Conservation (phyloP, 2,888 invertebrate genomes). For the Melanophora roralis region DNA sequence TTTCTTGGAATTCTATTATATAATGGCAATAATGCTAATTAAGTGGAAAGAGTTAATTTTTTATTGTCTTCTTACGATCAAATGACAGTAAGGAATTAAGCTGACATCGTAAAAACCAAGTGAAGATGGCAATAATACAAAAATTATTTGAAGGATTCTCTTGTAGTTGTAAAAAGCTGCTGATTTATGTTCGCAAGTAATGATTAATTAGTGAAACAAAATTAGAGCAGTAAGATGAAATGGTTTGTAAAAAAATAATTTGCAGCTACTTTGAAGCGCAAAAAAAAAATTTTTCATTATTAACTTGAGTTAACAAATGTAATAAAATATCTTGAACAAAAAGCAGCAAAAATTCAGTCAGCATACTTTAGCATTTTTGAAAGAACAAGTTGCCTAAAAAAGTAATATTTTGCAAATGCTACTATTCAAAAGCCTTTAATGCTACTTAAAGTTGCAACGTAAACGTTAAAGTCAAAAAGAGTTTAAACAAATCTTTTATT, state of each 20-base stretch:
- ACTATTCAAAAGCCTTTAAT: too few species aligned
- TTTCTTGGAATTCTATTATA: constrained; percentile 13
- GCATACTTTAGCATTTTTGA: neutral
- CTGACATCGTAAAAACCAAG: constrained; percentile 9
- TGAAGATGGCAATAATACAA: neutral
- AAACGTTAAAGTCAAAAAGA: neutral
- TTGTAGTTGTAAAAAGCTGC: neutral
- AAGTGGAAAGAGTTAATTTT: constrained; percentile 25
- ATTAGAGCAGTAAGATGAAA: neutral
- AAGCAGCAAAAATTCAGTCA: neutral
- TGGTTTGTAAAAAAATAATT: too few species aligned
- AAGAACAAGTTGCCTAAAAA: neutral
- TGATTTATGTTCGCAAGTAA: neutral
- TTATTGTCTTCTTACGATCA: neutral
- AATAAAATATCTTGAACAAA: too few species aligned
- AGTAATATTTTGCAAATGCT: neutral
- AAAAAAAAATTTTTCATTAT: too few species aligned
- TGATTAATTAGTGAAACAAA: constrained; percentile 7
- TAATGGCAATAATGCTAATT: constrained; percentile 47
- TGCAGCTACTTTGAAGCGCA: too few species aligned
- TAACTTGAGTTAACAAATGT: too few species aligned
- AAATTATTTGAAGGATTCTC: neutral
- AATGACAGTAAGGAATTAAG: constrained; percentile 13
- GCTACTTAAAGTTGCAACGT: too few species aligned
- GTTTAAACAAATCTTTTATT: constrained; percentile 15